A percentile compares a stretch with the other conserved stretches of the same genome.
Evolutionary conservation across 2,113 vertebrate genomes (phyloP).

Genomic region (Hemibagrus wyckioides): DNA sequence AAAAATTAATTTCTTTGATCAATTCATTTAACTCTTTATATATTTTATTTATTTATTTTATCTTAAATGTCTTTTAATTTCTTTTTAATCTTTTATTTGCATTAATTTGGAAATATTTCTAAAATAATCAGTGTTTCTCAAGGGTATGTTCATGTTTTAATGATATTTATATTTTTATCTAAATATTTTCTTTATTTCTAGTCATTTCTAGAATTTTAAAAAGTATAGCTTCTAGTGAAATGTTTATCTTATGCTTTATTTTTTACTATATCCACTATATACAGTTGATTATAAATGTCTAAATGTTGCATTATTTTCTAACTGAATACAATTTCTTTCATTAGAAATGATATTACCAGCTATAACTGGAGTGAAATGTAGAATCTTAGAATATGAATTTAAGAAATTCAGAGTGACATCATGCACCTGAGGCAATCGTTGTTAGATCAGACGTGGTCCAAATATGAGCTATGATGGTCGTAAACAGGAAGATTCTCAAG

Average conservation of each 20-base stretch:
- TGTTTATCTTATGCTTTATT: neutral
- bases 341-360: neutral
- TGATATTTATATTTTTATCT: neutral
- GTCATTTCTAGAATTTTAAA: neutral
- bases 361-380: neutral
- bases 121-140: neutral
- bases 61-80: no score
- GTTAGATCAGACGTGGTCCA: neutral
- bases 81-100: no score
- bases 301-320: neutral
- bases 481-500: neutral
- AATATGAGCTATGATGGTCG: neutral
- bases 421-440: neutral
- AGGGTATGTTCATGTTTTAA: neutral
- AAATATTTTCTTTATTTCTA: neutral
- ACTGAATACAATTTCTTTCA: neutral
- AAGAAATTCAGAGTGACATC: neutral
- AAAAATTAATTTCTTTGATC: neutral
- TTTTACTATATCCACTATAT: neutral
- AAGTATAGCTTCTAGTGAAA: neutral
- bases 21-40: neutral
- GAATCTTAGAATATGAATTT: neutral
- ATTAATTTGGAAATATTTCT: neutral
- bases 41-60: neutral
- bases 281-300: neutral